Percentiles rank a stretch among this genome's conserved stretches.
Conservation (phyloP, 2,888 invertebrate species). For the Copidosoma aretas region DNA sequence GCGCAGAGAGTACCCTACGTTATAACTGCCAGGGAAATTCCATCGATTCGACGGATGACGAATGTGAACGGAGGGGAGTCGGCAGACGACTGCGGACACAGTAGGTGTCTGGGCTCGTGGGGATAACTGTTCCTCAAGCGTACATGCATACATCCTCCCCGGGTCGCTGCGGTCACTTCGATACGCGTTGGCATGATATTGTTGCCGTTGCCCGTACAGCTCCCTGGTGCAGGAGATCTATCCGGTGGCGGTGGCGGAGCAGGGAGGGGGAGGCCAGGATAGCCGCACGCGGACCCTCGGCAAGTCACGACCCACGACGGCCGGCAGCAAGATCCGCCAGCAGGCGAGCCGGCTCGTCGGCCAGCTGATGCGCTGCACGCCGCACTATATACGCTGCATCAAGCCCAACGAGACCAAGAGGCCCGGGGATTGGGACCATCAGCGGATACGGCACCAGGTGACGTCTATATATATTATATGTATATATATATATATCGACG, state of each 20-base stretch:
- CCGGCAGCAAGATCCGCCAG: slow-evolving; percentile 71
- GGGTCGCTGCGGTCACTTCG: no score
- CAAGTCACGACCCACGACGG: slow-evolving; percentile 70
- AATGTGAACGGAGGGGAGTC: no score
- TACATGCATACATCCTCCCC: no score
- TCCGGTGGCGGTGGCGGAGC: slow-evolving; percentile 64
- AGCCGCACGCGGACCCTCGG: slow-evolving; percentile 55
- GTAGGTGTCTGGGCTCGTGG: no score
- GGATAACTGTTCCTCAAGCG: no score
- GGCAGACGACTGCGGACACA: no score
- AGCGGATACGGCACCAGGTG: slow-evolving; percentile 68
- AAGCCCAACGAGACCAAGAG: slow-evolving; percentile 75
- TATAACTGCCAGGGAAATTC: no score
- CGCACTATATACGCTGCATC: slow-evolving; percentile 75
- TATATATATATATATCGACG: no score
- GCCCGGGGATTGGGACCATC: slow-evolving; percentile 71
- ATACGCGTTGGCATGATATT: not conserved
- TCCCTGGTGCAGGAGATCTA: slow-evolving; percentile 68
- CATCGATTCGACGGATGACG: no score
- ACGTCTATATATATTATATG: no score
- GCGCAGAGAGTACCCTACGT: no score
- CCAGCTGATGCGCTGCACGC: slow-evolving; percentile 71
- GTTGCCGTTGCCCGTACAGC: slow-evolving; percentile 57
- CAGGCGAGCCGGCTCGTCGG: slow-evolving; percentile 73
- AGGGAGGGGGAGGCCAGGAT: no score